phyloP scores from a whole-genome alignment of 2,797 vertebrate species.

The Channa striata region DNA sequence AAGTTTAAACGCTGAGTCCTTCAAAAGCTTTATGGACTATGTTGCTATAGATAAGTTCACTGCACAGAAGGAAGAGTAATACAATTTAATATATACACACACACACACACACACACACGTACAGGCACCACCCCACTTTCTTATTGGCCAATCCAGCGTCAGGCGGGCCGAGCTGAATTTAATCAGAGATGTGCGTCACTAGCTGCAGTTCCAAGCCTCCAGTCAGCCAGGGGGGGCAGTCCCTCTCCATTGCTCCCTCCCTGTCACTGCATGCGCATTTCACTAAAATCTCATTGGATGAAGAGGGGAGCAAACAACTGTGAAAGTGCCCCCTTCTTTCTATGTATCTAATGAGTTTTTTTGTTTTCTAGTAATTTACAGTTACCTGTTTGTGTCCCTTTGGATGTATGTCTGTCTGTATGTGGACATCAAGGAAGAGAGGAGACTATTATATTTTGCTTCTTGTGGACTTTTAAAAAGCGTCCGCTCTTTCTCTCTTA shows the following conservation, averaged over 20 bases:
- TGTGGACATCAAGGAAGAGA: neutral
- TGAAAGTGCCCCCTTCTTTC: neutral
- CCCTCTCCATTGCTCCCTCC: neutral
- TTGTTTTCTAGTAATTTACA: constrained; percentile 6
- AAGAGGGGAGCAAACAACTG: constrained; percentile 5
- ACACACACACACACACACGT: no score
- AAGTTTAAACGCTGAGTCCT: neutral
- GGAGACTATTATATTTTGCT: neutral
- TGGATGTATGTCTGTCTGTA: neutral
- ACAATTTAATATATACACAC: no score
- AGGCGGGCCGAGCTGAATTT: constrained; percentile 80
- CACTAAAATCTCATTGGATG: constrained; percentile 27
- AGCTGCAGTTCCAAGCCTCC: constrained; percentile 84
- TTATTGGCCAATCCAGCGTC: constrained; percentile 78
- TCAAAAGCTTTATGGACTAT: neutral
- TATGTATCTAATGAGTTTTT: neutral
- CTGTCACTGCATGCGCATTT: constrained; percentile 14
- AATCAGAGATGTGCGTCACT: constrained; percentile 89
- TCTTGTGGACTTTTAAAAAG: no score
- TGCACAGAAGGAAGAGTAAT: neutral
- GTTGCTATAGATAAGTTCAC: neutral
- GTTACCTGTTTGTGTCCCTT: neutral
- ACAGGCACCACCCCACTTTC: constrained; percentile 32
- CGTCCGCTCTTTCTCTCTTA: neutral
- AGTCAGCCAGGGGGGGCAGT: constrained; percentile 47